phyloP scores from a whole-genome alignment of 2,113 vertebrate genomes.

The Abramis brama region DNA sequence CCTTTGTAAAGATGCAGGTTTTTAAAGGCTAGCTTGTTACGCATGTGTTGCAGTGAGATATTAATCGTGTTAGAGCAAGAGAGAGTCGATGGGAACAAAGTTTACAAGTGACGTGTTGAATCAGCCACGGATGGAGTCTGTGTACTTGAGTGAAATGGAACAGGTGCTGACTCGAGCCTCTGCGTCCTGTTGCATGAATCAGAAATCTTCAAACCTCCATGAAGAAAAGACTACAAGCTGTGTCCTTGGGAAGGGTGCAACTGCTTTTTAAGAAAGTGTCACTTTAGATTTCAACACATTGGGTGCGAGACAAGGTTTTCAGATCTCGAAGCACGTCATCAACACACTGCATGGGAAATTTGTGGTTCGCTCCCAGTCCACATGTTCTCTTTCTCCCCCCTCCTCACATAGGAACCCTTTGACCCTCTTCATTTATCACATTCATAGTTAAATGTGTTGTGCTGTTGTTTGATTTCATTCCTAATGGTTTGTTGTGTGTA shows the following conservation, averaged over 20 bases:
- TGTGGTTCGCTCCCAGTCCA: constrained; percentile 7
- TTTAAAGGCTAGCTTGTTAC: constrained; percentile 14
- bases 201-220: constrained; percentile 8
- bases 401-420: background rate
- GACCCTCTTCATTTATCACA: constrained; percentile 14
- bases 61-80: background rate
- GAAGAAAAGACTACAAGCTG: constrained; percentile 14
- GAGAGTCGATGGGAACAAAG: background rate
- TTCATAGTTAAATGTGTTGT: background rate
- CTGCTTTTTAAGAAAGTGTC: constrained; percentile 35
- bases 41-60: constrained; percentile 5
- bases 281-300: constrained; percentile 35
- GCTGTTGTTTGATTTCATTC: constrained; percentile 24
- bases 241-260: background rate
- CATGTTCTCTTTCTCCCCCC: background rate
- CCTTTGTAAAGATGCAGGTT: background rate
- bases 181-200: constrained; percentile 27
- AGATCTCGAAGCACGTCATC: background rate
- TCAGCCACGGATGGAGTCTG: background rate
- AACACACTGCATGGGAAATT: constrained; percentile 23
- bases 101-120: constrained; percentile 9
- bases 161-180: constrained; percentile 33
- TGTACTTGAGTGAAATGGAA: background rate
- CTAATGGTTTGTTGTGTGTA: background rate
- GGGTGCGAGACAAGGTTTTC: constrained; percentile 37